Evolutionary conservation across 2,888 invertebrate genomes (phyloP).

Genomic region (Marasmarcha lunaedactyla): DNA sequence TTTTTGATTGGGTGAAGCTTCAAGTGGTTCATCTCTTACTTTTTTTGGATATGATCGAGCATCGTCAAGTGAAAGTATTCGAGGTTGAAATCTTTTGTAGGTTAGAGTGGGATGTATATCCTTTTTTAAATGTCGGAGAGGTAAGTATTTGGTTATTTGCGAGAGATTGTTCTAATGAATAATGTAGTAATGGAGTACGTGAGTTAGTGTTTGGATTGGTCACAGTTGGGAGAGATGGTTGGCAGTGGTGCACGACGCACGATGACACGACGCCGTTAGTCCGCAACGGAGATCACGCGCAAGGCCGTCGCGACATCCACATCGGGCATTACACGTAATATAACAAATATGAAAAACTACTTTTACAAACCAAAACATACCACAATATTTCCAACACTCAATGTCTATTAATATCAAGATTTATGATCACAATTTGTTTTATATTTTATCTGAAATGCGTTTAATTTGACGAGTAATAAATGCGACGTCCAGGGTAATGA

Average conservation of each 20-base stretch:
- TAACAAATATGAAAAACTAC: not conserved
- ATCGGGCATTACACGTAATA: constrained; percentile 20
- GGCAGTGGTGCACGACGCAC: not conserved
- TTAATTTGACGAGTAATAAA: constrained; percentile 45
- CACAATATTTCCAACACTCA: not conserved
- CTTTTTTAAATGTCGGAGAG: not conserved
- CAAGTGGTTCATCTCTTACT: constrained; percentile 41
- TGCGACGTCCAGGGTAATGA: constrained; percentile 42
- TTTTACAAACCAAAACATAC: not conserved
- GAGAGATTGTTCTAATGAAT: too few relatives aligned
- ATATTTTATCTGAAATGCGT: not conserved
- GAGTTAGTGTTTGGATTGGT: not conserved
- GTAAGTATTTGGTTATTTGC: too few relatives aligned
- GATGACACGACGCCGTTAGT: constrained; percentile 1
- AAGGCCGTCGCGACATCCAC: constrained; percentile 22
- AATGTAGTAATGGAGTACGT: not conserved
- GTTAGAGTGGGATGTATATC: constrained; percentile 4
- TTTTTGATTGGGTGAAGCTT: constrained; percentile 60
- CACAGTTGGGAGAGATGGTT: not conserved
- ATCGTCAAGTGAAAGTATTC: constrained; percentile 34
- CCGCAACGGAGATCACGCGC: constrained; percentile 2
- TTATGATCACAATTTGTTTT: not conserved
- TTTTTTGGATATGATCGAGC: constrained; percentile 39
- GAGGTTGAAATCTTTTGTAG: constrained; percentile 19
- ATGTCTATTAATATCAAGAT: not conserved